phyloP scores from a whole-genome alignment of 2,797 vertebrate species.

The Takifugu ocellatus region DNA sequence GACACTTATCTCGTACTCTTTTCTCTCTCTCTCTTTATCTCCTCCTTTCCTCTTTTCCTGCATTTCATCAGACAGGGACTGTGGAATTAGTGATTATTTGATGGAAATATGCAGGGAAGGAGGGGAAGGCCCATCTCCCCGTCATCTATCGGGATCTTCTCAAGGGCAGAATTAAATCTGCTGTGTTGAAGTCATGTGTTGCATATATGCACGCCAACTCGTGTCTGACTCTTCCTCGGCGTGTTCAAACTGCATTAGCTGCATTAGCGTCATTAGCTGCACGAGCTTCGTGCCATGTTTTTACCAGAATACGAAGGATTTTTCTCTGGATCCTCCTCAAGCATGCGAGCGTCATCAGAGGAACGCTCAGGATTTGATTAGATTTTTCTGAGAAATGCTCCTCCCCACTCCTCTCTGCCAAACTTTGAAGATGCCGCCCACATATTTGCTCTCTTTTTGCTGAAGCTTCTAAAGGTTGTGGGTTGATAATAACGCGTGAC shows the following conservation, averaged over 20 bases:
- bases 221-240: too few relatives aligned
- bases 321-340: too few relatives aligned
- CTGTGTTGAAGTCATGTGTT: constrained; percentile 26
- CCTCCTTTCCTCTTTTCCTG: constrained; percentile 47
- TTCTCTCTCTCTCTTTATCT: constrained; percentile 10
- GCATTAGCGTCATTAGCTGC: constrained; percentile 9
- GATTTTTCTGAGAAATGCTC: too few relatives aligned
- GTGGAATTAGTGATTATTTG: constrained; percentile 62
- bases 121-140: constrained; percentile 22
- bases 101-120: constrained; percentile 43
- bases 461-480: too few relatives aligned
- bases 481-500: too few relatives aligned
- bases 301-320: too few relatives aligned
- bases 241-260: neutral
- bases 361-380: too few relatives aligned
- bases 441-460: too few relatives aligned
- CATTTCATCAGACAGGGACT: constrained; percentile 61
- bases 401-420: too few relatives aligned
- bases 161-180: constrained; percentile 29
- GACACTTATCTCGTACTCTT: constrained; percentile 29
- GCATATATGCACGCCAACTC: constrained; percentile 6
- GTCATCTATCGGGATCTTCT: constrained; percentile 33
- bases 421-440: too few relatives aligned
- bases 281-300: neutral
- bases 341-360: too few relatives aligned